A percentile compares a stretch with the other conserved stretches of the same genome.
These are phyloP conservation scores for Cranoglanis bouderius DNA, from an alignment of 2,113 vertebrate species.

Conservation along the genomic window DNA sequence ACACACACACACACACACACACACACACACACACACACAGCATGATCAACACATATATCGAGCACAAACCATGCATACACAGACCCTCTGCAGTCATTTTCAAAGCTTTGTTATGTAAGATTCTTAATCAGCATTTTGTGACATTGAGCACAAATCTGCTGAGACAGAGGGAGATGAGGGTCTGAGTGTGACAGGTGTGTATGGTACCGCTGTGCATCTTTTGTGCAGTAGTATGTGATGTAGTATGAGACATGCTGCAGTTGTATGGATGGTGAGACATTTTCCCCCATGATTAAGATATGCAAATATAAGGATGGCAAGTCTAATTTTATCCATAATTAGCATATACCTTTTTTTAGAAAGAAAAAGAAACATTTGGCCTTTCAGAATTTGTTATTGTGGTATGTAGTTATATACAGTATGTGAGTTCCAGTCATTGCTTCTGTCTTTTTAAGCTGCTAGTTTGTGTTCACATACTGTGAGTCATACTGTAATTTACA, in stretches of 20 bases:
- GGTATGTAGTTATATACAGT: background rate
- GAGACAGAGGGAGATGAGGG: background rate
- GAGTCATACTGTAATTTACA: slow-evolving; percentile 51
- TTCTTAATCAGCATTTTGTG: background rate
- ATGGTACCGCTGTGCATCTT: background rate
- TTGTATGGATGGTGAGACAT: background rate
- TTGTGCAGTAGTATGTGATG: background rate
- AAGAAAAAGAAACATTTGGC: background rate
- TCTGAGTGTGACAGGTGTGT: background rate
- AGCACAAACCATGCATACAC: background rate
- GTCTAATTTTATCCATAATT: background rate
- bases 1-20: background rate
- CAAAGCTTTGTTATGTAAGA: background rate
- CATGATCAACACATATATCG: background rate
- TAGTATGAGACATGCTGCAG: background rate
- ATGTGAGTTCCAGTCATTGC: background rate
- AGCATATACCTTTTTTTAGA: background rate
- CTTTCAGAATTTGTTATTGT: slow-evolving; percentile 9
- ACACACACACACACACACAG: background rate
- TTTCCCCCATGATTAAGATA: background rate
- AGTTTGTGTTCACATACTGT: slow-evolving; percentile 17
- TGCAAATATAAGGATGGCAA: background rate
- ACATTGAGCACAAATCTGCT: background rate
- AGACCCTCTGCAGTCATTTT: background rate
- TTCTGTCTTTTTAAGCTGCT: background rate